Conservation (phyloP, 2,113 vertebrate species). For the Haemorhous mexicanus region DNA sequence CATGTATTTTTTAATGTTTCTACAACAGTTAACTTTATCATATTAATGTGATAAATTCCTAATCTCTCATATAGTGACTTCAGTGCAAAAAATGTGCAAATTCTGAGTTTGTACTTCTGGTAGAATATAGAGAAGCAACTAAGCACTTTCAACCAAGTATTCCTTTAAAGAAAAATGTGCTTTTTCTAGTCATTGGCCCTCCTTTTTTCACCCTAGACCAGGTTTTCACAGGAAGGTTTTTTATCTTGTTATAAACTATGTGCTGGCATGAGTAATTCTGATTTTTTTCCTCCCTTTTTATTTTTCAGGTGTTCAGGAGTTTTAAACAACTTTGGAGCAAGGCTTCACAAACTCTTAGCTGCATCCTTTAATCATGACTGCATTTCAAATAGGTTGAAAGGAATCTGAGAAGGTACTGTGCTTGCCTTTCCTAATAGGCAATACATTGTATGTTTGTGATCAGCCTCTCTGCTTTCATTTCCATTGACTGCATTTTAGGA, state of each 20-base stretch:
- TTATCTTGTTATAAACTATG: not conserved
- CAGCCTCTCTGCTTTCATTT: not conserved
- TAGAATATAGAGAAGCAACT: not conserved
- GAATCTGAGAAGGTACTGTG: conserved; percentile 72
- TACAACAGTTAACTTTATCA: not conserved
- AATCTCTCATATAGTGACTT: not conserved
- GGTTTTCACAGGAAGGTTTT: not conserved
- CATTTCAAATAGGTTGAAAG: conserved; percentile 76
- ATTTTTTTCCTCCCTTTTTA: conserved; percentile 44
- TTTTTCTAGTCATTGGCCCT: not conserved
- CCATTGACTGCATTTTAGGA: not conserved
- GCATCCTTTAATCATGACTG: conserved; percentile 72
- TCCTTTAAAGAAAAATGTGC: not conserved
- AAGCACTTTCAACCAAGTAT: not conserved
- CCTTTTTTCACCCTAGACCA: not conserved
- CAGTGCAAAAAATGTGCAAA: not conserved
- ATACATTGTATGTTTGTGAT: not conserved
- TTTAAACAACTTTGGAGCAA: conserved; percentile 41
- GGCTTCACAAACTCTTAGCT: conserved; percentile 51
- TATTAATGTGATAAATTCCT: not conserved
- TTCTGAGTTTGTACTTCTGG: not conserved
- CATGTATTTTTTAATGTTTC: not conserved
- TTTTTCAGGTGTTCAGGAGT: conserved; percentile 69
- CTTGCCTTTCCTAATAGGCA: not conserved
- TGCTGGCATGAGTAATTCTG: not conserved